Evolutionary conservation across 2,113 vertebrate species (phyloP), one percentile per base, ranked within the genome.

Genomic region (Proterorhinus semilunaris): DNA sequence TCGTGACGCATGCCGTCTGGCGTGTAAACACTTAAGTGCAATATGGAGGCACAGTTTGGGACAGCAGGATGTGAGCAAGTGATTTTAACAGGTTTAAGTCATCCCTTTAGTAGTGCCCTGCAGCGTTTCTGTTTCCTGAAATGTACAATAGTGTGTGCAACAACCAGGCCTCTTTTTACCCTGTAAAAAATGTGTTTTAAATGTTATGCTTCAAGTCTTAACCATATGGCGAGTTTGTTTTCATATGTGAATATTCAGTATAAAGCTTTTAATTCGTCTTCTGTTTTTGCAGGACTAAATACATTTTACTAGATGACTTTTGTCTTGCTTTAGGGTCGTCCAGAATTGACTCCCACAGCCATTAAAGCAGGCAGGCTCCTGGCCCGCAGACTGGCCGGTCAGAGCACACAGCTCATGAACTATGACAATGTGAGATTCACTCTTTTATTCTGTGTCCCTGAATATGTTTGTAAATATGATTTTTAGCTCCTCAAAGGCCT

Each of bases 281-380:
- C 21, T 21, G 21, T 21, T 21, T 21, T 21, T 21, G 21, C 21
- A 58, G 45, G 12, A 21, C 9, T 9, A n/a, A 1, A 27, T 21
- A 0, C 13, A 43, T 27, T 27, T 15, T 36, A 67, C 69, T 53
- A 1, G 53, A 0, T 62, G 46, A 43, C 17, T 8, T 63, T 17
- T 78, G 13, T 79, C 15, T 74, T 78, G 57, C 67, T 83, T 85
- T 48, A 99, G 98, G 95, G 94, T 68, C 95, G 95, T 43, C 97
- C 98, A 7, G 98, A 98, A 65, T 88, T 99, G 84, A 98, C 98
- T 3, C 96, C 98, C 2, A 95, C 95, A 0, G 96, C 97, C 17
- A 91, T 98, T 65, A 93, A 94, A 82, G 95, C 98, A 0, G 98
- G 98, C 55, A 96, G 91, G 61, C 92, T 98, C 45, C 93, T 99